phyloP scores from a whole-genome alignment of 2,113 vertebrate genomes.

The Parotia lawesii region DNA sequence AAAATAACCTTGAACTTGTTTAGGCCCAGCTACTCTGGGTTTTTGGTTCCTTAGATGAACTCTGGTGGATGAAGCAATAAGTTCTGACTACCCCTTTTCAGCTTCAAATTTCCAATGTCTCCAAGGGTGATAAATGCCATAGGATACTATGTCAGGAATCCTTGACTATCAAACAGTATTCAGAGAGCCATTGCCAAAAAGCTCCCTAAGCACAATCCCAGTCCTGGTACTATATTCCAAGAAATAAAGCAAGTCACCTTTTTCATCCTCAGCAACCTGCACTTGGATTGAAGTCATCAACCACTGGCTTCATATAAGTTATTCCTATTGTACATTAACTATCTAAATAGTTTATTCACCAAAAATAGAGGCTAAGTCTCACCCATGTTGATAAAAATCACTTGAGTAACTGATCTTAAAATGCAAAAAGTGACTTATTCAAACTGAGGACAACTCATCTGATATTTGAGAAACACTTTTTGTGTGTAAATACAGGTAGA shows the following conservation, averaged over 20 bases:
- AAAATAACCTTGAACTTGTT: background rate
- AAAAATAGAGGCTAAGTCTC: background rate
- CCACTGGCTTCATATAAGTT: background rate
- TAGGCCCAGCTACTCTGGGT: background rate
- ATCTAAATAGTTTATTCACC: background rate
- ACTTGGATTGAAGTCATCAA: background rate
- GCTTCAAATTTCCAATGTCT: background rate
- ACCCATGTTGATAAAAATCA: background rate
- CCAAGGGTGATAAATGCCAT: background rate
- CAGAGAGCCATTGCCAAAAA: background rate
- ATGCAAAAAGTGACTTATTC: background rate
- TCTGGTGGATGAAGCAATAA: background rate
- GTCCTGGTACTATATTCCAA: background rate
- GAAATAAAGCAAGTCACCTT: background rate
- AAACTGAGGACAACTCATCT: background rate
- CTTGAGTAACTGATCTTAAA: background rate
- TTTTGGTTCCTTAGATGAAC: background rate
- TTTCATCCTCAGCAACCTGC: background rate
- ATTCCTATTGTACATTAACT: background rate
- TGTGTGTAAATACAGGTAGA: background rate
- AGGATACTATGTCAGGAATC: background rate
- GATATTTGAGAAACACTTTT: background rate
- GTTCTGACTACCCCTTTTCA: background rate
- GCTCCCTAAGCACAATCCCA: background rate
- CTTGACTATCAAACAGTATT: background rate